Base-by-base conservation (phyloP, 2,113 vertebrate species). In the Corythornis vintsioides region DNA sequence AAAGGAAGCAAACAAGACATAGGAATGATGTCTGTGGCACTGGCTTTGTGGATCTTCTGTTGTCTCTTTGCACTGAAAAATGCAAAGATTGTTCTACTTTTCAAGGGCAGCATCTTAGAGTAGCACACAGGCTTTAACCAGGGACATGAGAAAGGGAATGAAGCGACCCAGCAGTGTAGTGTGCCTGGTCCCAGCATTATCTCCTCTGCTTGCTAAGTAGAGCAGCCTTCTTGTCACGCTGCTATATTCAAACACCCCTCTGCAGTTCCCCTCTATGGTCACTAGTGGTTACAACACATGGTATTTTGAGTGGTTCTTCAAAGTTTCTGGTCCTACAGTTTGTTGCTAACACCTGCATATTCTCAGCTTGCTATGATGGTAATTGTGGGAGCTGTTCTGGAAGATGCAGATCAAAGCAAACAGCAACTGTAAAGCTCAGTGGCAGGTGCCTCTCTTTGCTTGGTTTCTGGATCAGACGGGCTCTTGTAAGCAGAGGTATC, bases 401-500 rank as follows among this genome's bases (percentile, higher is more conserved):
- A 89, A 69, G 71, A 56, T 88, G 50, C 26, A 86, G 52, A 91
- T 86, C 72, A 91, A 85, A 79, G 71, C 84, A 88, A 94, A 77
- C 43, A 91, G 78, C 60, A 90, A 6, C 48, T 69, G 52, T 55
- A 84, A 63, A 78, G 47, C 59, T 90, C 29, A 47, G 77, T 78
- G 61, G 65, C 33, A 61, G 56, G 13, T 53, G 16, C 40, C 31
- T 65, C 63, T 88, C 55, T 84, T 64, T 82, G 45, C 52, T 84
- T 71, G 29, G 43, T 81, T 92, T 90, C 77, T 94, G 81, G 50
- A 48, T 72, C 10, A 64, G 48, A 50, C 2, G 45, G 16, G 4
- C 6, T 89, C 47, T 76, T 85, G 56, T 70, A 83, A 83, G 60
- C 60, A 88, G 64, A 85, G 25, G n/a, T 53, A 71, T 78, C 25